phyloP scores from a whole-genome alignment of 2,113 vertebrate species.

The Haemorhous mexicanus region DNA sequence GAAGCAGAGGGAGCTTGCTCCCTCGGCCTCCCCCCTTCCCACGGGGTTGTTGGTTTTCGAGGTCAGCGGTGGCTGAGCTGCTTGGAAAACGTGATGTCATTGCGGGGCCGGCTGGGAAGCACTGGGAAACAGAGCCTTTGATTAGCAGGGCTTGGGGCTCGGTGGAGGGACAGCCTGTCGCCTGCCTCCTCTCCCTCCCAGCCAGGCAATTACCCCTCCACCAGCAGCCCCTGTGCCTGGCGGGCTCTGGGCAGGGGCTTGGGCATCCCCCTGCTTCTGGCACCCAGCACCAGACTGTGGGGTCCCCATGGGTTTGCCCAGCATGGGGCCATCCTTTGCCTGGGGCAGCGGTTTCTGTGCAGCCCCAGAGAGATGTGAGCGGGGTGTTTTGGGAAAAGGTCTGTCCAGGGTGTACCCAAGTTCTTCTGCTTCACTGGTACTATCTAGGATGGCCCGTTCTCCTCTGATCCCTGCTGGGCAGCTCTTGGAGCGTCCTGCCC shows the following conservation, averaged over 20 bases:
- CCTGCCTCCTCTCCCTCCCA: not conserved
- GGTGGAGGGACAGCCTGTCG: not conserved
- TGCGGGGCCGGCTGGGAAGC: constrained; percentile 6
- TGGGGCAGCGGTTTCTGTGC: not conserved
- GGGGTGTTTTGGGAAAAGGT: not conserved
- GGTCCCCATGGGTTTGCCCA: not conserved
- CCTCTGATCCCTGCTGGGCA: not conserved
- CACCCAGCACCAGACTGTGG: not conserved
- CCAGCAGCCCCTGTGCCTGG: not conserved
- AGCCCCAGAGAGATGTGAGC: not conserved
- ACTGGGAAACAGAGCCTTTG: not conserved
- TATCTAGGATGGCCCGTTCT: not conserved
- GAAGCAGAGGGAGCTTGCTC: not conserved
- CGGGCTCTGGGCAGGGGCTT: rapidly evolving
- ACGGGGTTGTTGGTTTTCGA: not conserved
- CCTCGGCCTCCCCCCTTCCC: not conserved
- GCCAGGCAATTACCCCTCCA: not conserved
- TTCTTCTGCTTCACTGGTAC: not conserved
- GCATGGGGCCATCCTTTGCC: not conserved
- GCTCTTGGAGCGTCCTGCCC: not conserved
- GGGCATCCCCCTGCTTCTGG: not conserved
- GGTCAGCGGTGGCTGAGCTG: not conserved
- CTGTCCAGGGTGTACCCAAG: not conserved
- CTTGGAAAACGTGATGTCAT: constrained; percentile 35
- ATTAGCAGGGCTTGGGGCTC: not conserved